These are phyloP conservation scores for Parapristionchus giblindavisi DNA, from an alignment of 2,888 invertebrate genomes.

Conservation along the genomic window DNA sequence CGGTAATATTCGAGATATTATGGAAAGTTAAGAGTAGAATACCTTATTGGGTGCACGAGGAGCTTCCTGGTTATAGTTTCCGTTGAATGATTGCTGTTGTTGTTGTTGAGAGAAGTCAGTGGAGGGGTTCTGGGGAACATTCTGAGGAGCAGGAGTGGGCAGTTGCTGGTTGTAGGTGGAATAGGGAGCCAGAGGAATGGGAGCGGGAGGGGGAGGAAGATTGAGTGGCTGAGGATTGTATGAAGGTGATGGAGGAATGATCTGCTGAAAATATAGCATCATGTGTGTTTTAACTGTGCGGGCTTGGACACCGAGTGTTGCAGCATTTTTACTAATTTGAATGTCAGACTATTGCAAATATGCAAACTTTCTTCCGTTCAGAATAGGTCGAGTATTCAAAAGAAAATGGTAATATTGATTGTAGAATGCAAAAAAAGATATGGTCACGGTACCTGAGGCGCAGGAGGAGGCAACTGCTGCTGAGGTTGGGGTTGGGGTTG, in stretches of 20 bases:
- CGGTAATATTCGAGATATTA: no score
- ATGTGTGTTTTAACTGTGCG: neutral
- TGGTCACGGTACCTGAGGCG: constrained; percentile 39
- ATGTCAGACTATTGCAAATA: no score
- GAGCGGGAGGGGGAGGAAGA: constrained; percentile 27
- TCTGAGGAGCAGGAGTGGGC: constrained; percentile 19
- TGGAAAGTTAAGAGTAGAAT: no score
- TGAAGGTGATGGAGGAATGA: constrained; percentile 29
- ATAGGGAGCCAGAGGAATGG: constrained; percentile 33
- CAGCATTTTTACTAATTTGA: no score
- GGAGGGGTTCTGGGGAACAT: constrained; percentile 9
- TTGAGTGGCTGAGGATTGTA: constrained; percentile 32
- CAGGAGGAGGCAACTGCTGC: constrained; percentile 34
- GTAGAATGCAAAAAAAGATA: no score
- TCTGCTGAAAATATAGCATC: constrained; percentile 30
- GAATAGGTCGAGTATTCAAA: no score
- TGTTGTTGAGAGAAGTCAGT: neutral
- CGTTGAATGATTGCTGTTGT: constrained; percentile 33
- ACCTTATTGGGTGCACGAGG: no score
- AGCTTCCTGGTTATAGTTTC: constrained; percentile 15
- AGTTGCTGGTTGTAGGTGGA: neutral
- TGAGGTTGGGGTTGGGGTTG: constrained; percentile 12
- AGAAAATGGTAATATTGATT: no score
- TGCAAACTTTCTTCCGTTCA: no score
- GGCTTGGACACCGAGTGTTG: no score